A percentile compares a stretch with the other conserved stretches of the same genome.
Evolutionary conservation across 2,888 invertebrate genomes (phyloP).

Genomic region (Prosopocoilus inquinatus): DNA sequence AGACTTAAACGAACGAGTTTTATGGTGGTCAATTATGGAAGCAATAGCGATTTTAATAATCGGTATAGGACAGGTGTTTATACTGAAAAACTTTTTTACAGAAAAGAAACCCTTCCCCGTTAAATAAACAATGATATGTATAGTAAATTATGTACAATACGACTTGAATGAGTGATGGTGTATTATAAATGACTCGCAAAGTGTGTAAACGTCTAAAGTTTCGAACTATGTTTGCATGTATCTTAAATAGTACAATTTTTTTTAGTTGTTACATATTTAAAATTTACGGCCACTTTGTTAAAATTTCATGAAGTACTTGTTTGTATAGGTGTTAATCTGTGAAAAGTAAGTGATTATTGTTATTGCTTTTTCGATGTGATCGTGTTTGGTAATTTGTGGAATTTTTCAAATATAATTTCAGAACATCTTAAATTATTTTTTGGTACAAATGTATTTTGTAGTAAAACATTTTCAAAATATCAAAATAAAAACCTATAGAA

Average conservation of each 20-base stretch:
- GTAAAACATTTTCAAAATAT: too few species aligned
- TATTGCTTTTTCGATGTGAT: too few species aligned
- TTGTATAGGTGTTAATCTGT: not conserved
- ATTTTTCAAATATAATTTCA: too few species aligned
- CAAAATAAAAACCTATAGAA: too few species aligned
- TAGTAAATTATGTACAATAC: constrained; percentile 8
- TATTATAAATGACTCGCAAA: constrained; percentile 7
- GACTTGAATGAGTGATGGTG: constrained; percentile 8
- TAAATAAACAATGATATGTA: constrained; percentile 12
- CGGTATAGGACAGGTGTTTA: constrained; percentile 86
- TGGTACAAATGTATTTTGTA: too few species aligned
- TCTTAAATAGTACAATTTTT: constrained; percentile 18
- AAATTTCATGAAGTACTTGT: not conserved
- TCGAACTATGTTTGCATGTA: constrained; percentile 9
- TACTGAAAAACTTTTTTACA: constrained; percentile 89
- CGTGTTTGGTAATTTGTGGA: too few species aligned
- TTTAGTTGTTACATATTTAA: constrained; percentile 5
- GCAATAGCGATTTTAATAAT: constrained; percentile 81
- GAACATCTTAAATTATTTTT: too few species aligned
- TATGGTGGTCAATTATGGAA: constrained; percentile 91
- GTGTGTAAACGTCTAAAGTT: constrained; percentile 4
- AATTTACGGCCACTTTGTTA: not conserved
- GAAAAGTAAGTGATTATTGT: too few species aligned
- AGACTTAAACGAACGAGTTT: constrained; percentile 91
- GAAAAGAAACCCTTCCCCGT: constrained; percentile 58